phyloP scores from a whole-genome alignment of 1,140 invertebrate genomes.

The Hycleus cichorii region DNA sequence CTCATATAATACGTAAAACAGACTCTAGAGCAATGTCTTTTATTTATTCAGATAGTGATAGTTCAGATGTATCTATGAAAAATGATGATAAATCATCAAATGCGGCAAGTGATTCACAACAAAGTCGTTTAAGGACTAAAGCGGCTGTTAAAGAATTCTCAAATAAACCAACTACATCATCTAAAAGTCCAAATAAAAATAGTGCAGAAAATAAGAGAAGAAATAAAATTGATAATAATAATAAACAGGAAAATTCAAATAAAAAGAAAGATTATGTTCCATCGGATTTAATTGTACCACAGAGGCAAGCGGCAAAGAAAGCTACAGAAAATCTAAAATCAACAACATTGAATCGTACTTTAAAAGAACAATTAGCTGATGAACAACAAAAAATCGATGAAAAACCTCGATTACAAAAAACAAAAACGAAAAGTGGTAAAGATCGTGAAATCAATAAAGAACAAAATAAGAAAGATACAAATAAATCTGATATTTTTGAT shows the following conservation, averaged over 20 bases:
- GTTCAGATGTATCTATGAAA: constrained; percentile 42
- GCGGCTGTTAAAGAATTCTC: constrained; percentile 76
- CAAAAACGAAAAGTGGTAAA: constrained; percentile 12
- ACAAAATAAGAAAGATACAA: constrained; percentile 24
- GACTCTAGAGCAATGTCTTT: constrained; percentile 46
- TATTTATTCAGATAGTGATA: constrained; percentile 69
- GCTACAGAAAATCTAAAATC: constrained; percentile 78
- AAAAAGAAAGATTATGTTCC: constrained; percentile 48
- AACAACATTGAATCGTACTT: constrained; percentile 39
- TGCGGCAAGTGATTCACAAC: constrained; percentile 58
- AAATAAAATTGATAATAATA: constrained; percentile 23
- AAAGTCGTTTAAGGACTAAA: constrained; percentile 63
- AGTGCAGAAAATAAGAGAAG: constrained; percentile 41
- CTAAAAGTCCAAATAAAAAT: constrained; percentile 33
- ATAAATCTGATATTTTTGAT: constrained; percentile 49
- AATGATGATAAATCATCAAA: constrained; percentile 50
- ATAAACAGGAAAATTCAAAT: constrained; percentile 34
- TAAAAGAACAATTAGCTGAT: constrained; percentile 30
- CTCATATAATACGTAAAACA: constrained; percentile 40
- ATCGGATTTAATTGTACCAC: constrained; percentile 80
- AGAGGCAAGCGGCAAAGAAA: constrained; percentile 83
- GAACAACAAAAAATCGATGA: constrained; percentile 2
- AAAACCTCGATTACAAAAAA: constrained; percentile 8
- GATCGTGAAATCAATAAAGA: constrained; percentile 20
- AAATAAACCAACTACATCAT: constrained; percentile 32